Evolutionary conservation across 2,113 vertebrate species (phyloP).

Genomic region (Heliornis fulica): DNA sequence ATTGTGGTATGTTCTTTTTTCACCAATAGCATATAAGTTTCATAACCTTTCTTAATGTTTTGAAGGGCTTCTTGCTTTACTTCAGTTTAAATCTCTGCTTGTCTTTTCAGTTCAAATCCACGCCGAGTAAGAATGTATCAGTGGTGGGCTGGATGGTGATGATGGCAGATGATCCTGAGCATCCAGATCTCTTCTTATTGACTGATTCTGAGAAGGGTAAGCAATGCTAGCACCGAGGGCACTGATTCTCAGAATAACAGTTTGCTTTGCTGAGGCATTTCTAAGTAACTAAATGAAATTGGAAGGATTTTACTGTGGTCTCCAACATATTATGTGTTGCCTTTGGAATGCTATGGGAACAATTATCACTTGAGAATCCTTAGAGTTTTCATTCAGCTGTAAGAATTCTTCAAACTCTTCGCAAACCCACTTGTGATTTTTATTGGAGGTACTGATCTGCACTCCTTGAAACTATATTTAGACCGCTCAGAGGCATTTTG

Average conservation of each 20-base stretch:
- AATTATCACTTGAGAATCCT: neutral
- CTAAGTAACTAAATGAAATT: neutral
- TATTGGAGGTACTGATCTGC: neutral
- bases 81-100: neutral
- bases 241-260: neutral
- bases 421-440: neutral
- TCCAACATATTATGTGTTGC: fast-evolving
- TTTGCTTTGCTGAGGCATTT: neutral
- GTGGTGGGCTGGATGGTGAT: slow-evolving; percentile 97
- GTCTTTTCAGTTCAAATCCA: slow-evolving; percentile 90
- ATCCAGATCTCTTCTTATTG: slow-evolving; percentile 92
- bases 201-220: slow-evolving; percentile 96
- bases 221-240: neutral
- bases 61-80: neutral
- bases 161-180: slow-evolving; percentile 96
- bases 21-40: neutral
- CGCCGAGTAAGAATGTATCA: slow-evolving; percentile 87
- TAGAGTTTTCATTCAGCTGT: neutral
- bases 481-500: neutral
- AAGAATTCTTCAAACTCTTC: neutral
- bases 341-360: neutral
- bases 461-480: neutral
- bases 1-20: neutral
- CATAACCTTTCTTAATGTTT: neutral
- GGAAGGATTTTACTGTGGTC: neutral